Evolutionary conservation across 2,797 vertebrate genomes (phyloP), one percentile per base, ranked within the genome.

Genomic region (Acanthis flammea): DNA sequence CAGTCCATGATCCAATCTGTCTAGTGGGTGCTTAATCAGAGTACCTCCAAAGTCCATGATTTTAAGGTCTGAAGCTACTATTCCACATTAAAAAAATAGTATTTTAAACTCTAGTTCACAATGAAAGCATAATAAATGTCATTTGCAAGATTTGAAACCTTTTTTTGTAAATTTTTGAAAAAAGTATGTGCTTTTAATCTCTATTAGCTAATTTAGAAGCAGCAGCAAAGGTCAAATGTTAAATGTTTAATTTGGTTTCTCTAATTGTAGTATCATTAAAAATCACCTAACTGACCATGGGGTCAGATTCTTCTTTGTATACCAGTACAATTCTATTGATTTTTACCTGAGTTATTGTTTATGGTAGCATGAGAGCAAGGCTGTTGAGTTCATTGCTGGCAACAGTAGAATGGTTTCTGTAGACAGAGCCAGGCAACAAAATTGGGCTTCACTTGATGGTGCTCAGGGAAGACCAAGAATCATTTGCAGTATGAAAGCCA

Each of bases 161-260:
- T 71, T 33, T 81, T 85, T 75, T 33, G 30, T 51, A 62, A 80
- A 68, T 31, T 74, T 31, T 53, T 85, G 63, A 35, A 60, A 68
- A 76, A 78, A 51, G 4, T 15, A 7, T 25, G 6, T 68, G 31
- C 15, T 82, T 89, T 57, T 89, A 76, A 74, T 89, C 67, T 82
- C 19, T 73, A 28, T 50, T 62, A 57, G 37, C 63, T 67, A 48
- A 60, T 74, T 62, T 57, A 76, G 77, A 90, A 88, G 24, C 39
- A 78, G 23, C 51, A 90, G 48, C 37, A 79, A 60, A 82, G 50
- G 71, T 90, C 50, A 90, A 73, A 89, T 76, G 88, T 88, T 79
- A 73, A 79, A 70, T 37, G 45, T 87, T 93, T 87, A 24, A 71
- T 92, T 85, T 94, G 78, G 35, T 47, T 92, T 75, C 89, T 89